A percentile compares a stretch with the other conserved stretches of the same genome.
Evolutionary conservation across 2,797 vertebrate species (phyloP).

Genomic region (Gorsachius magnificus): DNA sequence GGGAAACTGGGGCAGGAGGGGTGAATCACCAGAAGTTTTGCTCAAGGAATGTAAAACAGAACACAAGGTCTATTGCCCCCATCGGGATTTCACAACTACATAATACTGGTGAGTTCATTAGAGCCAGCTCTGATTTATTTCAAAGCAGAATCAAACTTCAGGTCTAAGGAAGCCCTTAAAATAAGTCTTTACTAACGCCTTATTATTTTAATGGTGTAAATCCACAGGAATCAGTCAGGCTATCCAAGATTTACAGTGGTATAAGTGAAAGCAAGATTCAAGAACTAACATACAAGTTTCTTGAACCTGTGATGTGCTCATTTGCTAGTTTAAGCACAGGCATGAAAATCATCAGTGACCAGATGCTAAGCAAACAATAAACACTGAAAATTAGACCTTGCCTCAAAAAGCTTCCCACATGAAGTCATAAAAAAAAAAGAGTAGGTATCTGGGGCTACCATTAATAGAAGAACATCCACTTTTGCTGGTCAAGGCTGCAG

Average conservation of each 20-base stretch:
- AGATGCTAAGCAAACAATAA: background rate
- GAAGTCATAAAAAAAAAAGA: background rate
- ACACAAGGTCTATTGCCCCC: background rate
- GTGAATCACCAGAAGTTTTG: background rate
- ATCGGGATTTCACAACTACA: background rate
- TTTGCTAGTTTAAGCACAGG: background rate
- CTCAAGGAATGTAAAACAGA: background rate
- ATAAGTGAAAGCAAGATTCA: background rate
- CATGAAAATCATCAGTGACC: background rate
- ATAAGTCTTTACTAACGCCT: background rate
- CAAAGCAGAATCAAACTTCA: background rate
- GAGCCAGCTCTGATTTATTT: background rate
- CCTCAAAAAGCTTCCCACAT: background rate
- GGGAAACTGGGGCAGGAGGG: background rate
- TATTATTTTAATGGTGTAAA: background rate
- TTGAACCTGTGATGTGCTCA: background rate
- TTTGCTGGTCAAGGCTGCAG: background rate
- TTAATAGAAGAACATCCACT: background rate
- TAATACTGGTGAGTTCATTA: background rate
- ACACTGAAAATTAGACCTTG: background rate
- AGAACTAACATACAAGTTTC: background rate
- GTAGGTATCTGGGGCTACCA: background rate
- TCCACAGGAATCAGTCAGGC: background rate
- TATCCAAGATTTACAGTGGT: background rate
- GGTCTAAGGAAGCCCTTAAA: constrained; percentile 22